A percentile compares a stretch with the other conserved stretches of the same genome.
Conservation (phyloP, 2,797 vertebrate genomes). For the Eulemur albifrons region DNA sequence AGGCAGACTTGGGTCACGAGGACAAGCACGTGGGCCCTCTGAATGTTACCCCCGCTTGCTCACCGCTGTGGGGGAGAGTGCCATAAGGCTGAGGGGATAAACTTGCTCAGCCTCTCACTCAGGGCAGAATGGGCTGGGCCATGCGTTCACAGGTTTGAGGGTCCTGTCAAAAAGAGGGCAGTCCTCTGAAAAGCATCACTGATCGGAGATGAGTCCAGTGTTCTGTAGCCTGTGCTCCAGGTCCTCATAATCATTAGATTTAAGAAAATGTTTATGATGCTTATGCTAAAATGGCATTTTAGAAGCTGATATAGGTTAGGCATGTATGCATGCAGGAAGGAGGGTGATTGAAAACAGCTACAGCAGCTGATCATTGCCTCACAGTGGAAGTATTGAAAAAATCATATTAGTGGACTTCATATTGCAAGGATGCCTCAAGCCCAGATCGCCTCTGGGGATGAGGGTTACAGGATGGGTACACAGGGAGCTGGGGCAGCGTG, state of each 20-base stretch:
- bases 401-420: neutral
- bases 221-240: neutral
- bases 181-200: neutral
- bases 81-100: neutral
- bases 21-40: neutral
- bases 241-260: neutral
- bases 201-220: neutral
- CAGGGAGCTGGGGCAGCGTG: neutral
- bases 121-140: neutral
- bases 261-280: neutral
- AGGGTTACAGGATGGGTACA: neutral
- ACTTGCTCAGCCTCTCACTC: neutral
- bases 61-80: neutral
- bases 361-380: neutral
- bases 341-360: neutral
- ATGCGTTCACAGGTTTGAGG: neutral
- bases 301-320: neutral
- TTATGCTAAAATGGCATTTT: neutral
- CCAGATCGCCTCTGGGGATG: neutral
- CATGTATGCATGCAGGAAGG: neutral
- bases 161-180: neutral
- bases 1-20: conserved; percentile 55
- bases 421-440: neutral
- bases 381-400: neutral
- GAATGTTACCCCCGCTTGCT: neutral